Evolutionary conservation across 2,113 vertebrate species (phyloP), one percentile per base, ranked within the genome.

Genomic region (Lagopus leucura): DNA sequence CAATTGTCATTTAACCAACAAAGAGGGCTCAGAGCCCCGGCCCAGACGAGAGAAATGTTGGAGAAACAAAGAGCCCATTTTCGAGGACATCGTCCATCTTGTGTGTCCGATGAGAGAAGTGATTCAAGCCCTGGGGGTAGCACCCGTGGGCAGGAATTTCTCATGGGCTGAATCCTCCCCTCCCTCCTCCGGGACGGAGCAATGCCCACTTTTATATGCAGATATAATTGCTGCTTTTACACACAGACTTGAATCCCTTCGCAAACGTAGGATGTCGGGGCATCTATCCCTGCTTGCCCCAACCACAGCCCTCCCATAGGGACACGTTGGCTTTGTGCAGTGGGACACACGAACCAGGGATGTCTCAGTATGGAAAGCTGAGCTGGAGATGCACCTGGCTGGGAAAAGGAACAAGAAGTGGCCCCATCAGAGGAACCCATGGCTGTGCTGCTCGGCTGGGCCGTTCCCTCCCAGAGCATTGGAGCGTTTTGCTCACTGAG

Each of bases 1-100:
- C 28, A 8, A 20, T 25, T 24, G 12, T 20, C 72, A 28, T 20
- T 50, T 54, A 5, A 43, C 18, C 81, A 58, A 77, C 95, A 95
- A 93, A 92, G 82, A 66, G 52, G 13, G 1, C 65, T 83, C 30
- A 77, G 64, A 91, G 87, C 72, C 75, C 91, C 2, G 0, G 4
- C 32, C 24, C 82, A 79, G 91, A 32, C 4, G 18, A 79, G 5
- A 88, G 87, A 80, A 94, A 82, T 66, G 79, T 80, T 89, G 66
- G 7, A 66, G 89, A 81, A 71, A 95, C 89, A 95, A 95, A 95
- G 94, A 24, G 79, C 85, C 85, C 70, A n/a, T 96, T 96, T 89
- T 82, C 64, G 87, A 74, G 85, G 71, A 88, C 94, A 88, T 38
- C 60, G 64, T 95, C 79, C 1, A 18, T 78, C 52, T 86, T 84